Base-by-base conservation (phyloP, 2,797 vertebrate genomes). In the Phalanger gymnotis region DNA sequence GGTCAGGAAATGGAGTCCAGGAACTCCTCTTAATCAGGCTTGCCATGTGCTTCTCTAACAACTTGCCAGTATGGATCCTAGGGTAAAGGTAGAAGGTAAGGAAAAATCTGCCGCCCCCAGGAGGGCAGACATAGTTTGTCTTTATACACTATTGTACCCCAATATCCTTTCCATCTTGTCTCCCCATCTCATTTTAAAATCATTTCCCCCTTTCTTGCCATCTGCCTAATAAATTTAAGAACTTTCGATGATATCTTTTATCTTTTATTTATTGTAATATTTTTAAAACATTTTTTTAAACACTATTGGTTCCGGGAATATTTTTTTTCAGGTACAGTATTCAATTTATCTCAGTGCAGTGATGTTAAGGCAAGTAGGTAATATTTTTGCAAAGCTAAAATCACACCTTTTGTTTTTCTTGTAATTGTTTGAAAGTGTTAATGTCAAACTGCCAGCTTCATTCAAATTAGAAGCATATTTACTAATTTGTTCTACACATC, bases 261-360 rank as follows among this genome's bases (percentile, higher is more conserved):
- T 19, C 0, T 93, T 66, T 27, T 47, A 10, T 81, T 81, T 55
- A 54, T 40, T 30, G 53, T 91, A 91, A 91, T 40, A 66, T 93
- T 87, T 96, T 73, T 40, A 53, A 53, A 54, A 54, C 61, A 14
- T 66, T 40, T 73, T 73, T 58, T 73, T 93, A 93, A 92, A 81
- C 56, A 91, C 53, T 55, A 16, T 13, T 27, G 66, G 31, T 56
- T 94, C 90, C 30, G 0, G 40, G 54, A 40, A 93, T 91, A 31
- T 73, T 52, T 73, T 54, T 54, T 73, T 9, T 96, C 94, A 40
- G 54, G 7, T 90, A 54, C 40, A 34, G 19, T 81, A 52, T 14
- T 27, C 31, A 28, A 1, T 16, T 2, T 81, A 25, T 81, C 19
- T 81, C 27, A 47, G 22, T 47, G 19, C 40, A 81, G 3, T 47